These are phyloP conservation scores for Andrena marginata DNA, from an alignment of 2,888 invertebrate genomes.

Conservation along the genomic window DNA sequence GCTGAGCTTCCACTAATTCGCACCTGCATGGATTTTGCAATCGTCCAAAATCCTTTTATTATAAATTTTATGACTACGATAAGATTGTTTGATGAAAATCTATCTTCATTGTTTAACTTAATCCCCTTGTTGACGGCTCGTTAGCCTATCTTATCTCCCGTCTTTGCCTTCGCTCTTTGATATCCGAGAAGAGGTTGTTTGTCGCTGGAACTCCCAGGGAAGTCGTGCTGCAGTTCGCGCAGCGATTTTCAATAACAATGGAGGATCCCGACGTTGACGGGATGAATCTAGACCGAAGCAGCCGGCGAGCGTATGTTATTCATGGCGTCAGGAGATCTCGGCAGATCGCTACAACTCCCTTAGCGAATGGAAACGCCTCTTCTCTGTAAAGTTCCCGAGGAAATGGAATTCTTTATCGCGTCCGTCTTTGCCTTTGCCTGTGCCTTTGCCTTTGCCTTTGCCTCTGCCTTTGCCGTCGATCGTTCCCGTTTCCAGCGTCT, in stretches of 20 bases:
- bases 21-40: too few species aligned
- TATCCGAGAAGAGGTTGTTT: background rate
- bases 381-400: conserved; percentile 19
- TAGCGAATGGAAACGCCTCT: conserved; percentile 24
- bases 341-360: too few species aligned
- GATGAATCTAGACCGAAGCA: background rate
- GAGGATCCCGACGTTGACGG: background rate
- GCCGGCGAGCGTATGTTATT: conserved; percentile 3
- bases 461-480: conserved; percentile 29
- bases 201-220: background rate
- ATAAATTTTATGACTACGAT: background rate
- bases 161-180: background rate
- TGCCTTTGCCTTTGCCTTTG: too few species aligned
- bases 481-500: conserved; percentile 16
- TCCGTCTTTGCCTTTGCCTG: conserved; percentile 19
- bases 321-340: conserved; percentile 9
- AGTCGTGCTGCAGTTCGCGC: background rate
- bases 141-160: conserved; percentile 20
- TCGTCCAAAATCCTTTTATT: too few species aligned
- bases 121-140: background rate
- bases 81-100: background rate
- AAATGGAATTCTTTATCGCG: conserved; percentile 52
- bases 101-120: background rate
- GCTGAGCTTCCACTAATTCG: too few species aligned
- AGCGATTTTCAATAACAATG: conserved; percentile 3